phyloP scores from a whole-genome alignment of 1,140 invertebrate species.

The Micrasema longulum region DNA sequence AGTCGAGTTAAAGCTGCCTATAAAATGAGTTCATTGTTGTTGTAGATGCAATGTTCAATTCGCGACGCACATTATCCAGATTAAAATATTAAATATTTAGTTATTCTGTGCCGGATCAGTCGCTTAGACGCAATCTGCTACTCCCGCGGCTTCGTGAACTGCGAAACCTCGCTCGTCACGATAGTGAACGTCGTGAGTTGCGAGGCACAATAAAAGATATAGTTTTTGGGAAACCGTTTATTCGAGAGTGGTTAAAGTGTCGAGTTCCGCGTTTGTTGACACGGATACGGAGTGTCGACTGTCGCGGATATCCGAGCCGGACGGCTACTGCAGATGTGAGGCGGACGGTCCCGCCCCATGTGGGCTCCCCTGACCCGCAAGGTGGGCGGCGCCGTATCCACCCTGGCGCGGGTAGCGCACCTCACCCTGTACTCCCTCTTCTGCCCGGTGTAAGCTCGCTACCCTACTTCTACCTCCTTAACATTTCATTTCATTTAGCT shows the following conservation, averaged over 20 bases:
- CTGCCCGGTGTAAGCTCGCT: constrained; percentile 52
- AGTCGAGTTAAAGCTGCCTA: too few species aligned
- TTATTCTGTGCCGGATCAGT: not conserved
- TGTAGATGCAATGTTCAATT: too few species aligned
- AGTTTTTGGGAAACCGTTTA: not conserved
- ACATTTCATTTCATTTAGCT: too few species aligned
- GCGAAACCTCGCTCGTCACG: not conserved
- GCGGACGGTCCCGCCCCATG: constrained; percentile 36
- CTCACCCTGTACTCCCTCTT: constrained; percentile 52
- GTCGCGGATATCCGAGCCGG: not conserved
- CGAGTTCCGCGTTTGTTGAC: constrained; percentile 2
- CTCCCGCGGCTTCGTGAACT: constrained; percentile 4
- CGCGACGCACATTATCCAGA: too few species aligned
- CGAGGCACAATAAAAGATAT: too few species aligned
- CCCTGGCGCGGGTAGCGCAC: constrained; percentile 52
- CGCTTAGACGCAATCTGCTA: not conserved
- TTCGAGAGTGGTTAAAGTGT: constrained; percentile 14
- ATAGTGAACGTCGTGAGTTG: not conserved
- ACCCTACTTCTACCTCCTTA: too few species aligned
- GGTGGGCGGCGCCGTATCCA: constrained; percentile 51
- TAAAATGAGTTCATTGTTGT: too few species aligned
- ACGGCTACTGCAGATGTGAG: constrained; percentile 17
- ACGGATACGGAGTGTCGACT: constrained; percentile 9
- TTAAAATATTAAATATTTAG: too few species aligned
- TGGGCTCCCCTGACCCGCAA: constrained; percentile 51